Base-by-base conservation (phyloP, 2,888 invertebrate genomes). In the Pristionchus mayeri region DNA sequence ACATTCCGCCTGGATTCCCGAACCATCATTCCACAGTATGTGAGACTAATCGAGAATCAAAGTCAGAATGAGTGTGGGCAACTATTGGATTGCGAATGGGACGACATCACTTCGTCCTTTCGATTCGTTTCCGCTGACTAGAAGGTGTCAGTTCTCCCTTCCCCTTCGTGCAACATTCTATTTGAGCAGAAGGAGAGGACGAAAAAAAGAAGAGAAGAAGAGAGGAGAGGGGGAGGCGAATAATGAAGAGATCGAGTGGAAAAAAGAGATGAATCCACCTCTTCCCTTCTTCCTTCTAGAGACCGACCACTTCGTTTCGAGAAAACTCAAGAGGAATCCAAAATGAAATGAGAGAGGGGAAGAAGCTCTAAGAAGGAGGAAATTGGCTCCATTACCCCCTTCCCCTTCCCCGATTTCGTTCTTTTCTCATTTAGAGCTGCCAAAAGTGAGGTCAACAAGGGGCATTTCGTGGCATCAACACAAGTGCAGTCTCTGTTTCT, bases 81-180 rank as follows among this genome's bases (percentile, higher is more conserved):
- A 30, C 34, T 63, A 21, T 18, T 34, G 18, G 6, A 34, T 63
- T 40, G 0, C 3, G n/a, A 67, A 37, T 67, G 13, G 37, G 4
- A 7, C 6, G 40, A 71, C 18, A 40, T 71, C 40, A 44, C 11
- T 67, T 9, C n/a, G n/a, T 71, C 40, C 4, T 24, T 71, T 71
- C 71, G 44, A 71, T 71, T 71, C 40, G n/a, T 44, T 24, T 44
- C 34, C 9, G 11, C 37, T 44, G 40, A 71, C 71, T 71, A 44
- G 71, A 71, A 71, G 71, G 71, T 71, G 40, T 40, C 71, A 71
- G 40, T 71, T 71, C 40, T 71, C 71, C 40, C 63, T 63, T 63
- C 71, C 40, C n/a, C 71, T 40, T 71, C 71, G 71, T 71, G 71
- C 71, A 71, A 71, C 71, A 71, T 71, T 71, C 24, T 71, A 71